These are phyloP conservation scores for Papilio protenor DNA, from an alignment of 2,888 invertebrate genomes.

Conservation along the genomic window DNA sequence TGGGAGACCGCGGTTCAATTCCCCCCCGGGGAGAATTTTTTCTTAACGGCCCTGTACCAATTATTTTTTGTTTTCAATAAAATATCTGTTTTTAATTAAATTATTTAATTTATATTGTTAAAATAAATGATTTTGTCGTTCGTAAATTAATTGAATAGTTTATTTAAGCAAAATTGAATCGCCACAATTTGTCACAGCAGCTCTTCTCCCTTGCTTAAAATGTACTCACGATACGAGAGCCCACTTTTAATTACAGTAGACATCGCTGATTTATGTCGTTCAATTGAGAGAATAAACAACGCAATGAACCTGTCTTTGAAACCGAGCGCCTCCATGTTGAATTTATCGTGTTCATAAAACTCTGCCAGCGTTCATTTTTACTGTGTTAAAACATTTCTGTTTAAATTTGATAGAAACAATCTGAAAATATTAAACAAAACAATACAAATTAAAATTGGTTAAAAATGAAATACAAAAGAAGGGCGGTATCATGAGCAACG, in stretches of 20 bases:
- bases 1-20: slow-evolving; percentile 85
- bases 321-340: slow-evolving; percentile 33
- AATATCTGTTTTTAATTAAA: neutral
- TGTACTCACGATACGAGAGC: slow-evolving; percentile 35
- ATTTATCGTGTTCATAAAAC: slow-evolving; percentile 40
- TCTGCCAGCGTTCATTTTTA: slow-evolving; percentile 22
- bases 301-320: slow-evolving; percentile 43
- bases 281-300: slow-evolving; percentile 44
- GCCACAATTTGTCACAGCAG: slow-evolving; percentile 10
- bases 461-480: too few relatives aligned
- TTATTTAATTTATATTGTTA: neutral
- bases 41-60: neutral
- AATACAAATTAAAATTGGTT: too few relatives aligned
- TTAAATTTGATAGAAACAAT: neutral
- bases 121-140: neutral
- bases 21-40: slow-evolving; percentile 72
- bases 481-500: too few relatives aligned
- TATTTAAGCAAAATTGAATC: neutral
- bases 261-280: slow-evolving; percentile 42
- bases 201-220: slow-evolving; percentile 31
- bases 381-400: neutral
- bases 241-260: slow-evolving; percentile 42
- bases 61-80: neutral
- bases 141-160: neutral
- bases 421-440: neutral